Evolutionary conservation across 2,113 vertebrate species (phyloP), one percentile per base, ranked within the genome.

Genomic region (Hippolais icterina): DNA sequence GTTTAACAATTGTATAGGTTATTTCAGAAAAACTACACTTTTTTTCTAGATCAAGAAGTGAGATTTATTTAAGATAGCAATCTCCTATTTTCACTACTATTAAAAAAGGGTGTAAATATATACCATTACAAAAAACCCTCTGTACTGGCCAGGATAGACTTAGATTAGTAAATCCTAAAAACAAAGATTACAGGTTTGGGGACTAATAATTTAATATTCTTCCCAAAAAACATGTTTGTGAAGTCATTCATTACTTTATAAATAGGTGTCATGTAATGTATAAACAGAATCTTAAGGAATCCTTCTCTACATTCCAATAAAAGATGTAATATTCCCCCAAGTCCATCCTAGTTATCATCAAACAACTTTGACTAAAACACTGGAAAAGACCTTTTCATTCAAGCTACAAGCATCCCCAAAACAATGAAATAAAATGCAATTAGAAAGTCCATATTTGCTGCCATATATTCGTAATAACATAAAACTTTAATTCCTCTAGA

Each of bases 221-320:
- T 90, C 46, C 37, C 53, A 88, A 21, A 81, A 79, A 90, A 65
- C n/a, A 64, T 85, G 24, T 68, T 72, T 72, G 14, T 68, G 71
- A 88, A 88, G 53, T 64, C 54, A 77, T 53, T 35, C 15, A 89
- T 39, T 27, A 89, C 46, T 82, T 96, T 47, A 77, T 57, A 92
- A 91, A 31, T 64, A 93, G n/a, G 27, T 64, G 47, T 39, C 31
- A 52, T 37, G 23, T 50, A 54, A 80, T 15, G 5, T 88, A 54
- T 52, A 93, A 95, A 88, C 37, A 93, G 46, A 90, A 56, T 46
- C 23, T 77, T 66, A 88, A 83, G 27, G 92, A 94, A 69, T 10
- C 11, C 29, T 81, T 60, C 63, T 72, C 78, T 81, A 61, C 61
- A 54, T 49, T 74, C 63, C 80, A 76, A 46, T 56, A 87, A 89